A percentile compares a stretch with the other conserved stretches of the same genome.
Conservation (phyloP, 1,140 invertebrate genomes). For the Lordiphosa collinella region DNA sequence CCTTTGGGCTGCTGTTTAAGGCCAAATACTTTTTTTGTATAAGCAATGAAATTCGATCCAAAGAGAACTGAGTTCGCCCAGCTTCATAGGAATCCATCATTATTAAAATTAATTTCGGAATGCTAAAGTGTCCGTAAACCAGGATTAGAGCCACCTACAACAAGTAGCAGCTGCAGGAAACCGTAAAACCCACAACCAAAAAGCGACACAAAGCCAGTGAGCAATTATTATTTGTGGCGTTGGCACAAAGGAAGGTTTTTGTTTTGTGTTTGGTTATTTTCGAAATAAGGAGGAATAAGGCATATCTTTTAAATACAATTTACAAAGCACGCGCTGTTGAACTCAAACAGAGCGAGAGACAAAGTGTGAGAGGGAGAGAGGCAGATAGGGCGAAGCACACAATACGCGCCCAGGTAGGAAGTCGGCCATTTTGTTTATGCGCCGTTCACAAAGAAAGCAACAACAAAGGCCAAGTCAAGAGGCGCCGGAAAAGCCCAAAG, state of each 20-base stretch:
- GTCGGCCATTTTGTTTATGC: slow-evolving; percentile 72
- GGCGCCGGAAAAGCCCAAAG: slow-evolving; percentile 46
- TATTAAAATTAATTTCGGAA: background rate
- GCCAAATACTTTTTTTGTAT: too few relatives aligned
- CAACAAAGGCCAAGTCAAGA: slow-evolving; percentile 58
- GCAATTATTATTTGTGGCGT: slow-evolving; percentile 67
- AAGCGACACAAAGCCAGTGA: slow-evolving; percentile 44
- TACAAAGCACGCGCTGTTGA: slow-evolving; percentile 61
- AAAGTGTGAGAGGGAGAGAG: slow-evolving; percentile 3
- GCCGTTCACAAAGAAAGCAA: slow-evolving; percentile 60
- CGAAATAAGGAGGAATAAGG: slow-evolving; percentile 15
- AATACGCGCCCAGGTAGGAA: slow-evolving; percentile 51
- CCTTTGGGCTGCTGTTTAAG: too few relatives aligned
- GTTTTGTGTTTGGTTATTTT: slow-evolving; percentile 41
- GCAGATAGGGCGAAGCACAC: background rate
- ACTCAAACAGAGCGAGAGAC: slow-evolving; percentile 10
- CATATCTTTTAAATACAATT: slow-evolving; percentile 73
- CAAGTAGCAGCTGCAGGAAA: slow-evolving; percentile 16
- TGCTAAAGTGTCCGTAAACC: slow-evolving; percentile 20
- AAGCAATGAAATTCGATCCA: too few relatives aligned
- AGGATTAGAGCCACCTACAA: slow-evolving; percentile 61
- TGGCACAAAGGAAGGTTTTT: slow-evolving; percentile 60
- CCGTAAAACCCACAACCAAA: slow-evolving; percentile 1
- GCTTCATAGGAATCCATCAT: background rate
- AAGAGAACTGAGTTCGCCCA: too few relatives aligned